Conservation (phyloP, 2,797 vertebrate species). For the Girardinus metallicus region DNA sequence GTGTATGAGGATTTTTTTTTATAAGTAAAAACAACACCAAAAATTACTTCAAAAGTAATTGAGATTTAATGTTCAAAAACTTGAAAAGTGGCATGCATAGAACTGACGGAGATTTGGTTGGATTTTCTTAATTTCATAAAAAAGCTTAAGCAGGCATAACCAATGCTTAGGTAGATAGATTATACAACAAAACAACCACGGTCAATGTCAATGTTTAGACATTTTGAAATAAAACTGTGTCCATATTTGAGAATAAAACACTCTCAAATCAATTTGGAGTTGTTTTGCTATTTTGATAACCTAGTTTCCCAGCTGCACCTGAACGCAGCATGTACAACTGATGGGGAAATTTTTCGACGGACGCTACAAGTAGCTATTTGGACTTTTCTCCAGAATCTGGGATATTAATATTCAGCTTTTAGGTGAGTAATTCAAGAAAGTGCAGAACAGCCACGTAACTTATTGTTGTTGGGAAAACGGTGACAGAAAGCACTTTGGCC, state of each 20-base stretch:
- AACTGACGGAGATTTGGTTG: not conserved
- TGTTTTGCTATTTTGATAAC: too few relatives aligned
- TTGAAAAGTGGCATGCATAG: not conserved
- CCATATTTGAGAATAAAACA: not conserved
- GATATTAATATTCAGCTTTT: not conserved
- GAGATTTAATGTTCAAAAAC: not conserved
- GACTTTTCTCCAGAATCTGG: not conserved
- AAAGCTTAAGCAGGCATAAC: not conserved
- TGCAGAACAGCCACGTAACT: not conserved
- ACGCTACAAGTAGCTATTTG: not conserved
- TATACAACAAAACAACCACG: too few relatives aligned
- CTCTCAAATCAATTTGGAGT: too few relatives aligned
- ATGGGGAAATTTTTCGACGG: not conserved
- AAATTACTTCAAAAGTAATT: not conserved
- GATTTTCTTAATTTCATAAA: not conserved
- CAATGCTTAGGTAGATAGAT: not conserved
- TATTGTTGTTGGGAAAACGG: not conserved
- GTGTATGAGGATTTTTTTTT: not conserved
- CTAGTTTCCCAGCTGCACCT: too few relatives aligned
- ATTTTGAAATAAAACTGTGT: too few relatives aligned
- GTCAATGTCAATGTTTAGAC: too few relatives aligned
- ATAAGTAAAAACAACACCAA: not conserved
- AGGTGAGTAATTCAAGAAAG: not conserved
- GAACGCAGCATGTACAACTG: not conserved
- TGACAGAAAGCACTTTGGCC: constrained; percentile 1